Evolutionary conservation across 2,797 vertebrate species (phyloP).

Genomic region (Coendou prehensilis): DNA sequence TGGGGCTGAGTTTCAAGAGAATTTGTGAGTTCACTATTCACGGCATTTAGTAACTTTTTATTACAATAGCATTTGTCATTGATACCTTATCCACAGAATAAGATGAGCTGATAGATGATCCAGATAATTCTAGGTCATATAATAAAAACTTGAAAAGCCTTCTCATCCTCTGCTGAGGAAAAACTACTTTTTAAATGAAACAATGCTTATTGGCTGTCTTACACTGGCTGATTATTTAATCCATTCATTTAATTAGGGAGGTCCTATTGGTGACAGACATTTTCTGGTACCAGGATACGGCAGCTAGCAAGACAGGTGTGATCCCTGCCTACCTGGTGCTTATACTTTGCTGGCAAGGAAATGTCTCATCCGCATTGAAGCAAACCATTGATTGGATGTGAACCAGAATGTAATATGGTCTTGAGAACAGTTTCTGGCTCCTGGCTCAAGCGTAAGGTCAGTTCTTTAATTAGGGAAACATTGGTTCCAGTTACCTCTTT

Average conservation of each 20-base stretch:
- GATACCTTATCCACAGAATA: not conserved
- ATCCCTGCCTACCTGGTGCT: not conserved
- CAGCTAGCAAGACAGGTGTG: not conserved
- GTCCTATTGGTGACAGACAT: not conserved
- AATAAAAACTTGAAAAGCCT: not conserved
- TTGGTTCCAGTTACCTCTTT: not conserved
- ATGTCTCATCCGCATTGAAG: not conserved
- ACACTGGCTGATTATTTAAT: not conserved
- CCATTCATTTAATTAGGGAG: not conserved
- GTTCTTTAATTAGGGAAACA: not conserved
- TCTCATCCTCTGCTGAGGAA: not conserved
- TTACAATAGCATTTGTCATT: not conserved
- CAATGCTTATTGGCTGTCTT: not conserved
- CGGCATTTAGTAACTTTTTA: slow-evolving; percentile 59
- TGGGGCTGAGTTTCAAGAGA: slow-evolving; percentile 60
- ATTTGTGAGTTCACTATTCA: not conserved
- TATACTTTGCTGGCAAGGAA: not conserved
- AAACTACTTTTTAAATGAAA: slow-evolving; percentile 17
- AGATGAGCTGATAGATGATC: not conserved
- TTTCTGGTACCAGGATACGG: not conserved
- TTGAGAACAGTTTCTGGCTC: not conserved
- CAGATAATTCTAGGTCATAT: not conserved
- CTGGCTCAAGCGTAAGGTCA: not conserved
- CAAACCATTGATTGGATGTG: not conserved
- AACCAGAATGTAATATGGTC: not conserved